Percentiles rank a stretch among this genome's conserved stretches.
Evolutionary conservation across 2,888 invertebrate species (phyloP).

Genomic region (Pandemis heparana): DNA sequence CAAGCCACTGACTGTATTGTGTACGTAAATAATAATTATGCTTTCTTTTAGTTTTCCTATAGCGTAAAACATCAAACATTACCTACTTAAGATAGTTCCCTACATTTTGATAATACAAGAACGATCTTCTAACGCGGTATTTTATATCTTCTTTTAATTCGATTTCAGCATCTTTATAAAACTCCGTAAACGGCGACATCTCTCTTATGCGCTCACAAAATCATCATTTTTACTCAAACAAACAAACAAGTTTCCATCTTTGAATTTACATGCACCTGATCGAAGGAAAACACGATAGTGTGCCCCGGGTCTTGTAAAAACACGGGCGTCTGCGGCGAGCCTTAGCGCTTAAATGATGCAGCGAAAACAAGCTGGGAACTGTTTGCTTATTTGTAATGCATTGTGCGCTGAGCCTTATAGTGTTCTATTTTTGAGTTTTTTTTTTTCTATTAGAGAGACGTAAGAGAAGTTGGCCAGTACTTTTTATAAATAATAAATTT

Average conservation of each 20-base stretch:
- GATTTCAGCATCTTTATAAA: neutral
- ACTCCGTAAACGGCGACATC: neutral
- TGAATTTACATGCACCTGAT: slow-evolving; percentile 57
- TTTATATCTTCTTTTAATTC: neutral
- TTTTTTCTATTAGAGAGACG: slow-evolving; percentile 17
- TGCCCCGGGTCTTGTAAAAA: slow-evolving; percentile 64
- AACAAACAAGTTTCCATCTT: slow-evolving; percentile 33
- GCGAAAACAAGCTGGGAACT: slow-evolving; percentile 61
- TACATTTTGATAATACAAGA: neutral
- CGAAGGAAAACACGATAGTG: slow-evolving; percentile 68
- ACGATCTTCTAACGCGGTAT: neutral
- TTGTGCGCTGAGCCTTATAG: slow-evolving; percentile 16
- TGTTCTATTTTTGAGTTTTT: slow-evolving; percentile 19
- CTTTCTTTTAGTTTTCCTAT: neutral
- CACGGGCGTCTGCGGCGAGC: slow-evolving; percentile 56
- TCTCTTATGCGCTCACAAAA: neutral
- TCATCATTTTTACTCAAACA: slow-evolving; percentile 33
- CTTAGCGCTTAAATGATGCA: slow-evolving; percentile 56
- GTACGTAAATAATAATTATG: neutral
- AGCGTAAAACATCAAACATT: neutral
- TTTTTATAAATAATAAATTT: neutral
- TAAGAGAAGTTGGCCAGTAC: neutral
- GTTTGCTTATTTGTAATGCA: slow-evolving; percentile 40
- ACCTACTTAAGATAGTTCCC: neutral
- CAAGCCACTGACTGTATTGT: neutral